Base-by-base conservation (phyloP, 53 echinoderm and acorn worm species). In the Henricia sp. region DNA sequence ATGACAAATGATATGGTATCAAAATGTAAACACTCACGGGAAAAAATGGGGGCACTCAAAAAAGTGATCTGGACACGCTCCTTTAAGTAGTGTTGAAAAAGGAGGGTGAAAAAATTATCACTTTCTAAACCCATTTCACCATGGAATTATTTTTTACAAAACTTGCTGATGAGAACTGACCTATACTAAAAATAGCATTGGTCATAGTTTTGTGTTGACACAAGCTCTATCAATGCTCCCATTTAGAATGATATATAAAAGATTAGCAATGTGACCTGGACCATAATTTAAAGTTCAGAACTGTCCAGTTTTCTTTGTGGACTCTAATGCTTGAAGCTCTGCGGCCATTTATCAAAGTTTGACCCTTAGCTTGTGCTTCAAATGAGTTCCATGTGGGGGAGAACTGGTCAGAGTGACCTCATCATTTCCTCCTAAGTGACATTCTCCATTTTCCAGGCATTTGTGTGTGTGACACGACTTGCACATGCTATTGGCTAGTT, bases 311-410 rank as follows among this genome's bases (percentile, higher is more conserved):
- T 73, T 12, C 54, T 1, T 35, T 19, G 42, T 63, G 64, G 70
- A 6, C 70, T 39, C 3, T 13, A 30, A 21, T 28, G 9, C 19
- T 41, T 6, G 21, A 5, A 80, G 80, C 50, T 21, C 34, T n/a
- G n/a, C 4, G 80, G 63, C 64, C 63, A 80, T 80, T 80, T 48
- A 80, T 80, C 80, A 80, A 46, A 59, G 35, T n/a, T n/a, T 64
- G 64, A 64, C 65, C 64, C 48, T 19, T 26, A 6, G 19, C 32
- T 59, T 56, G 23, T 56, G 44, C 27, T 29, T 4, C 34, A 48
- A 80, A 80, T 80, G 80, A 80, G 80, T 63, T 80, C 80, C 80
- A 80, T 64, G 63, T 80, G 80, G 80, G 9, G 27, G 29, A 4
- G 48, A 50, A 46, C 24, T 30, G 58, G 63, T 57, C 80, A 80